Evolutionary conservation across 2,113 vertebrate species (phyloP), one percentile per base, ranked within the genome.

Genomic region (Himantopus leucocephalus): DNA sequence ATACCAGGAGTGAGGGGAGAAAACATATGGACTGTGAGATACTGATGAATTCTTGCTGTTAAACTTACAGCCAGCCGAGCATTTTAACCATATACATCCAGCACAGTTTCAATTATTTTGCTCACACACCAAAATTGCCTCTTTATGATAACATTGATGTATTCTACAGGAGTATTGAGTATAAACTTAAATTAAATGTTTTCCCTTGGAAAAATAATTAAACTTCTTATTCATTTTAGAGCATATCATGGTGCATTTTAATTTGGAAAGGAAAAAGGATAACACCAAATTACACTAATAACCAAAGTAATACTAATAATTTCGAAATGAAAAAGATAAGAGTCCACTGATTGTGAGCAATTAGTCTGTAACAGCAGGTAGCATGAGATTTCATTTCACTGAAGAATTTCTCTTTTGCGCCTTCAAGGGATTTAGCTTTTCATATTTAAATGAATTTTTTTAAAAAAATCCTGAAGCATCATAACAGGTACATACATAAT

Each of bases 121-220:
- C 10, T 92, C 34, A 82, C 55, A 35, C 8, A n/a, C 14, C 15
- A 48, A 64, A 94, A 94, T 59, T 95, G 45, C 6, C 8, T 71
- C 66, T 66, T 73, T 82, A 77, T 78, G 26, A 60, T 79, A 88
- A 48, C 48, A 81, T 13, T 88, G 58, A 85, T 94, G 10, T 64
- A 88, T 92, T 92, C 29, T 56, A 78, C 53, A 41, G 32, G 34
- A 92, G 24, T 77, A 92, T n/a, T 74, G 72, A 90, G 83, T 41
- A 76, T 60, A 68, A 90, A 60, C 58, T 63, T 90, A 91, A 96
- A 90, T 88, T 80, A 92, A 95, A 85, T 96, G 30, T 68, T 96
- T 97, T 95, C 79, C 67, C 37, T 76, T 77, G 83, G 73, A 94
- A 96, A 96, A 95, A 96, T 96, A 97, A 94, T 97, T 96, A 95